Evolutionary conservation across 2,888 invertebrate genomes (phyloP), one percentile per base, ranked within the genome.

Genomic region (Nomada ferruginata): DNA sequence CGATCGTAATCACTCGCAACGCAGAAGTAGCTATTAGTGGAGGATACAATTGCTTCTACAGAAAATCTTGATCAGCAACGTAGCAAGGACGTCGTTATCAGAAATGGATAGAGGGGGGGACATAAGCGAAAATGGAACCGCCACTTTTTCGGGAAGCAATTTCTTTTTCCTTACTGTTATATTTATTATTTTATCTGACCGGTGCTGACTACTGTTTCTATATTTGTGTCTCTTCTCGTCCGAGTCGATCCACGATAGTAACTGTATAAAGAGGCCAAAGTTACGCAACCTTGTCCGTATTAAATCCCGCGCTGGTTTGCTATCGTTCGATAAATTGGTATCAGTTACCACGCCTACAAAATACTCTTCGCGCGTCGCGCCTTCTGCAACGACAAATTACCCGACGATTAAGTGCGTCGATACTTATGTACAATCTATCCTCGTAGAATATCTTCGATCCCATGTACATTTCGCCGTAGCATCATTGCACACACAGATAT

Each of bases 301-400:
- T 53, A 78, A 36, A 66, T 66, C 20, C 63, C 55, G 47, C 50
- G 64, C 63, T 47, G 63, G 52, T 71, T 36, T 55, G 59, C 60
- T 73, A 72, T 73, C 44, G 60, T 66, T 60, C 20, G 57, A 66
- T 59, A 72, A 71, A 76, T 71, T 36, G 36, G 23, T 71, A 71
- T 71, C 71, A 23, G 59, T 72, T 57, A 50, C 59, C 26, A 77
- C n/a, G 52, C 20, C 23, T 64, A 42, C 59, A 53, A 52, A 60
- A 66, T 52, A 66, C 29, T 73, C 61, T 66, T 50, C 47, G 29
- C 23, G 26, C 63, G 71, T 55, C 23, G 36, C 61, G 26, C 26
- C 13, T 42, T 52, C 10, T 60, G 50, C 60, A n/a, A 23, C 66
- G 55, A 50, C 47, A 66, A 65, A 74, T 78, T 75, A 23, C 36